Base-by-base conservation (phyloP, 2,797 vertebrate species). In the Nasua narica region DNA sequence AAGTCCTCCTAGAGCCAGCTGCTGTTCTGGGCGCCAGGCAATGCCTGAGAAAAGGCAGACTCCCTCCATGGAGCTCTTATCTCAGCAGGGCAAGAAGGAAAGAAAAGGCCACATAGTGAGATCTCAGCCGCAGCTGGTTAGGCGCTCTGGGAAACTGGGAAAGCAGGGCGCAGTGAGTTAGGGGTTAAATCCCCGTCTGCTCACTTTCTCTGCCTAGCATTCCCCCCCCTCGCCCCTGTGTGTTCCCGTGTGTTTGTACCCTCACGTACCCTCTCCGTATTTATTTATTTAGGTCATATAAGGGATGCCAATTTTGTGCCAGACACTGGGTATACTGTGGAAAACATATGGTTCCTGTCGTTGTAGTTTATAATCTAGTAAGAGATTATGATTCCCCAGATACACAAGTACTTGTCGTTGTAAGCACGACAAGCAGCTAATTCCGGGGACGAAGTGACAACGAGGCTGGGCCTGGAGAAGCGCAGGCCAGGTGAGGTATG, bases 91-190 rank as follows among this genome's bases (percentile, higher is more conserved):
- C 27, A n/a, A 40, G 40, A 46, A 3, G 0, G 40, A 52, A 43
- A 10, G 40, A 58, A 46, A 3, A 7, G 0, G 18, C 35, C 5
- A 2, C 37, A 1, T 1, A 35, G 6, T 18, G 4, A 62, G 54
- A 18, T 0, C 23, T 2, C 23, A 19, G 32, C 21, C 11, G 65
- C 46, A 48, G 56, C 14, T 40, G 25, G 23, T 13, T 2, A 48
- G n/a, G 35, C 7, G 52, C 23, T 14, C n/a, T 56, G 72, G 21
- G 50, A n/a, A 43, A 23, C 0, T 18, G 40, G 69, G 43, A 10
- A 16, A 35, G n/a, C 21, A 23, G 27, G 67, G 77, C 8, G 29
- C 35, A 25, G 7, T 8, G 2, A 19, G 29, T 1, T 11, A 9
- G 52, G 29, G 48, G 1, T 77, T 50, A 32, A 18, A 62, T 14